Evolutionary conservation across 2,797 vertebrate genomes (phyloP).

Genomic region (Girardinus metallicus): DNA sequence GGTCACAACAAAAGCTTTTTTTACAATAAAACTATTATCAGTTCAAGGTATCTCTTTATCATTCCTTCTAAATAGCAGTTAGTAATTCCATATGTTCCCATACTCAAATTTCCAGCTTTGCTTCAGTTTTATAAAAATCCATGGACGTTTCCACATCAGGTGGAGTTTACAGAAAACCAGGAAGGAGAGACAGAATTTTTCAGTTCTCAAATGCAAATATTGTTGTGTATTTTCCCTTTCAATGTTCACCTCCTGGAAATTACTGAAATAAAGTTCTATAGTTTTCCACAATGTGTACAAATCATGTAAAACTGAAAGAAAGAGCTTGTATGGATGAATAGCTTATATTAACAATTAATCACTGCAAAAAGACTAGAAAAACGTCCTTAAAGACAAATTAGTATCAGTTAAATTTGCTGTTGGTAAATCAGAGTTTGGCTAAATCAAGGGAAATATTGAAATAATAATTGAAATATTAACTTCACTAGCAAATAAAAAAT

Average conservation of each 20-base stretch:
- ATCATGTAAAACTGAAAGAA: background rate
- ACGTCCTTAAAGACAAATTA: background rate
- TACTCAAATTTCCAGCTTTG: background rate
- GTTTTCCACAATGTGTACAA: background rate
- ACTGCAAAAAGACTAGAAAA: background rate
- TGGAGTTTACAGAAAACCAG: background rate
- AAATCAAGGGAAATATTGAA: background rate
- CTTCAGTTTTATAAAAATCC: background rate
- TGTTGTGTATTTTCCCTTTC: background rate
- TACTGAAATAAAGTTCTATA: background rate
- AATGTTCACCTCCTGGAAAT: background rate
- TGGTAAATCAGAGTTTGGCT: background rate
- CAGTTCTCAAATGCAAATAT: background rate
- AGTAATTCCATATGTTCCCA: background rate
- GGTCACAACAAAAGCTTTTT: constrained; percentile 32
- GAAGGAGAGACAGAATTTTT: background rate
- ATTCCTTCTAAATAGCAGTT: background rate
- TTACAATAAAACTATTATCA: background rate
- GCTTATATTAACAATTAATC: background rate
- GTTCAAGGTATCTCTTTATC: background rate
- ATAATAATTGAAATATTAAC: background rate
- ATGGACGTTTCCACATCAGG: background rate
- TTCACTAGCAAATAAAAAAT: background rate
- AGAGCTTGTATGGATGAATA: too few relatives aligned
- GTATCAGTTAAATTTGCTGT: background rate